phyloP scores from a whole-genome alignment of 2,888 invertebrate species.

The Melieria picta region DNA sequence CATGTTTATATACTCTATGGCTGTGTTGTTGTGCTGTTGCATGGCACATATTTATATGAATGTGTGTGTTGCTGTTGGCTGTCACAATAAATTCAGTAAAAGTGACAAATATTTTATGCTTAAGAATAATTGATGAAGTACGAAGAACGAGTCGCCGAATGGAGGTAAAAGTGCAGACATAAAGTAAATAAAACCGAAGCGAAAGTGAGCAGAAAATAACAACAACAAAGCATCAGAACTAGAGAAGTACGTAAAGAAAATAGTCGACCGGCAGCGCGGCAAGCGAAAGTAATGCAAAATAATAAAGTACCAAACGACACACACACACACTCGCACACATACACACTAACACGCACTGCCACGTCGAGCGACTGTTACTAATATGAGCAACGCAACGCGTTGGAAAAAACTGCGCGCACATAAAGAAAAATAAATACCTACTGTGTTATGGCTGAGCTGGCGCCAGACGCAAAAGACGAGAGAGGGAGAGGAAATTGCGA shows the following conservation, averaged over 20 bases:
- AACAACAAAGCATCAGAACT: neutral
- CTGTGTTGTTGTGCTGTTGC: neutral
- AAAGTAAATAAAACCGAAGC: neutral
- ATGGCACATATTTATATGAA: conserved; percentile 4
- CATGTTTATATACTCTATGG: neutral
- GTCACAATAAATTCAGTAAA: conserved; percentile 60
- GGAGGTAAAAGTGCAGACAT: neutral
- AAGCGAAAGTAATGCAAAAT: too few relatives aligned
- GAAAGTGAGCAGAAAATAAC: conserved; percentile 1
- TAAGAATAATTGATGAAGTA: conserved; percentile 61
- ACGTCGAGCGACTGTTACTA: too few relatives aligned
- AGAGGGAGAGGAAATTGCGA: conserved; percentile 42
- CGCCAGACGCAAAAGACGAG: neutral
- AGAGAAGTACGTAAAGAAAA: conserved; percentile 1
- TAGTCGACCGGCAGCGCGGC: neutral
- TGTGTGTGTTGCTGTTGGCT: conserved; percentile 41
- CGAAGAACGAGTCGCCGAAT: neutral
- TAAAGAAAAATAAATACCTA: too few relatives aligned
- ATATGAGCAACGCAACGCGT: too few relatives aligned
- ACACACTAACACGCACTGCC: too few relatives aligned
- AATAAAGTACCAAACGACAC: too few relatives aligned
- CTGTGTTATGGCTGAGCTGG: too few relatives aligned
- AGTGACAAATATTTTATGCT: conserved; percentile 61
- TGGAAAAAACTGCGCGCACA: too few relatives aligned
- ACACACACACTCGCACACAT: neutral